phyloP scores from a whole-genome alignment of 2,113 vertebrate species.

The Megaceryle maxima region DNA sequence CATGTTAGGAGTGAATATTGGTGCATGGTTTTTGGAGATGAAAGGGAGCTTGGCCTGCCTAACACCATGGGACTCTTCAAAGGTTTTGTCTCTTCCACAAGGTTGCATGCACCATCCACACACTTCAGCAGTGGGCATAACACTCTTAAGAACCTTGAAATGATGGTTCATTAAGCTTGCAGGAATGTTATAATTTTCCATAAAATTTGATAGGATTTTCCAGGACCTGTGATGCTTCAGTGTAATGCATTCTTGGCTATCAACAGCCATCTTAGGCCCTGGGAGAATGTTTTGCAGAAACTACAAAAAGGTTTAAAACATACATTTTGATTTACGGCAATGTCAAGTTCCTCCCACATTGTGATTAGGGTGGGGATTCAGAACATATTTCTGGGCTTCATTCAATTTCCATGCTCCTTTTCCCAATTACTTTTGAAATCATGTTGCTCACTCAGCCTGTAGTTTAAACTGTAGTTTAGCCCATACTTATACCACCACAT shows the following conservation, averaged over 20 bases:
- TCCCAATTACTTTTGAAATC: constrained; percentile 2
- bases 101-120: background rate
- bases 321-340: constrained; percentile 17
- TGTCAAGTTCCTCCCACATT: background rate
- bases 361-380: constrained; percentile 3
- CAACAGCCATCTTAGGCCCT: background rate
- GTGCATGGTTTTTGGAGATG: background rate
- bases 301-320: background rate
- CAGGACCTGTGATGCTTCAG: constrained; percentile 29
- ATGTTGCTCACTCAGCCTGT: background rate
- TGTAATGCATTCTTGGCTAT: constrained; percentile 29
- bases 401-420: background rate
- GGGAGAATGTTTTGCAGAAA: background rate
- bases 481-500: background rate
- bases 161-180: background rate
- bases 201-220: constrained; percentile 54
- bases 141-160: background rate
- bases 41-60: background rate
- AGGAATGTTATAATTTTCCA: constrained; percentile 40
- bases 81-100: background rate
- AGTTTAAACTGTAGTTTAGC: background rate
- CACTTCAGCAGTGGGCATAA: background rate
- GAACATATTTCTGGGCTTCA: constrained; percentile 10
- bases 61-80: background rate
- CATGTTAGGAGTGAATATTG: background rate